These are phyloP conservation scores for Platycheirus albimanus DNA, from an alignment of 2,888 invertebrate genomes.

Conservation along the genomic window DNA sequence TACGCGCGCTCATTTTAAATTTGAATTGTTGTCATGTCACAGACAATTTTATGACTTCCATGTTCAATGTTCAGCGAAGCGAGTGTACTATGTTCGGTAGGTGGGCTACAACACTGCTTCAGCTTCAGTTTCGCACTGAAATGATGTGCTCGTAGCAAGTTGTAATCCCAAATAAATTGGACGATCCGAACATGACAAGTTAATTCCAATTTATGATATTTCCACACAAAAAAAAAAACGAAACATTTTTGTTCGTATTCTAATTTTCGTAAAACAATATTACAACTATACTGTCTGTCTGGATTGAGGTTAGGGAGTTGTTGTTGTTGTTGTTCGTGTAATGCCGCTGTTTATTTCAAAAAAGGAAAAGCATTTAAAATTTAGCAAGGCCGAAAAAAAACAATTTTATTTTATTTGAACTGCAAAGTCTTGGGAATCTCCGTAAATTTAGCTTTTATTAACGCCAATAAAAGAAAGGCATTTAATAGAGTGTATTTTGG, in stretches of 20 bases:
- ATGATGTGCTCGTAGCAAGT: constrained; percentile 52
- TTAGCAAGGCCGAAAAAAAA: neutral
- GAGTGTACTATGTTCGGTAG: constrained; percentile 5
- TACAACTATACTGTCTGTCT: constrained; percentile 4
- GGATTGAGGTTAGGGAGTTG: neutral
- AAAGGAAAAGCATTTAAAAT: neutral
- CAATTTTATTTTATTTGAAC: neutral
- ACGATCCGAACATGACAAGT: constrained; percentile 68
- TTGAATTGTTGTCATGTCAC: constrained; percentile 71
- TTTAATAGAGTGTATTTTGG: neutral
- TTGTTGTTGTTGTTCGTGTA: neutral
- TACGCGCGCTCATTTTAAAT: constrained; percentile 62
- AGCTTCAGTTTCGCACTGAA: too few species aligned
- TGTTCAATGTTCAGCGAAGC: constrained; percentile 39
- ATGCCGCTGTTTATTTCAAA: neutral
- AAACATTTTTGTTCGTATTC: neutral
- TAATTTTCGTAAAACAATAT: constrained; percentile 10
- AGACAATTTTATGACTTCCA: constrained; percentile 62
- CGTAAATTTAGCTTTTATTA: neutral
- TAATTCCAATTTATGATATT: constrained; percentile 69
- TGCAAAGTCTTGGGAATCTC: neutral
- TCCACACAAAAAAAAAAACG: constrained; percentile 7
- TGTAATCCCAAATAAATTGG: constrained; percentile 72
- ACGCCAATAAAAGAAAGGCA: neutral
- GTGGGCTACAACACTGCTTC: too few species aligned